phyloP scores from a whole-genome alignment of 1,140 invertebrate genomes.

The Psix sp. region DNA sequence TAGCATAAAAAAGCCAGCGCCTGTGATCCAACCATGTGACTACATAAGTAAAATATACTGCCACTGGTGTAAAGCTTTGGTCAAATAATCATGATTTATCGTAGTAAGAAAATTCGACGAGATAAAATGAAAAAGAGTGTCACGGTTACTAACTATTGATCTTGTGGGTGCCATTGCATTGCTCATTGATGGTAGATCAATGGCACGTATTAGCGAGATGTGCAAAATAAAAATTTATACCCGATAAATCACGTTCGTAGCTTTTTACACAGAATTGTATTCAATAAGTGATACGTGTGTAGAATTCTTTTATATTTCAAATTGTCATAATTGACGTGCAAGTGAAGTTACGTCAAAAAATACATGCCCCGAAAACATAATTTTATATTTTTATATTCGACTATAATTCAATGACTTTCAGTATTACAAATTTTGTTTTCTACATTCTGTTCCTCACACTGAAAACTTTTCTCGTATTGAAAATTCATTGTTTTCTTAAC shows the following conservation, averaged over 20 bases:
- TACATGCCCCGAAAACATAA: conserved; percentile 21
- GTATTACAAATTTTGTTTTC: conserved; percentile 18
- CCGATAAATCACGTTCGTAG: conserved; percentile 28
- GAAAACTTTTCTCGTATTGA: conserved; percentile 1
- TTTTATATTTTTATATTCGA: conserved; percentile 3
- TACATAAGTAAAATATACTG: conserved; percentile 78
- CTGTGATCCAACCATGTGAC: conserved; percentile 74
- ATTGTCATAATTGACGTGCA: conserved; percentile 36
- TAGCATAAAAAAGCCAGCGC: conserved; percentile 64
- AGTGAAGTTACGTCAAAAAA: conserved; percentile 37
- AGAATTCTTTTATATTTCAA: conserved; percentile 31
- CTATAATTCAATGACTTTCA: conserved; percentile 12
- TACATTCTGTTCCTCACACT: conserved; percentile 3
- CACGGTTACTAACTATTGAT: conserved; percentile 34
- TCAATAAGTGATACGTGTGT: conserved; percentile 30
- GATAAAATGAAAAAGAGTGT: conserved; percentile 55
- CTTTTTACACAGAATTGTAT: conserved; percentile 22
- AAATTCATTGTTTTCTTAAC: no score
- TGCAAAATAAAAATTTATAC: conserved; percentile 51
- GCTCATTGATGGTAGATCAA: conserved; percentile 53
- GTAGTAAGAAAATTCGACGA: conserved; percentile 72
- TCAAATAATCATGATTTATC: conserved; percentile 78
- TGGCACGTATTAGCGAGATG: conserved; percentile 42
- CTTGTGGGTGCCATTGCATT: conserved; percentile 34
- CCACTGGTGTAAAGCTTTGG: conserved; percentile 72